phyloP scores from a whole-genome alignment of 2,888 invertebrate species.

The Rhaphigaster nebulosa region DNA sequence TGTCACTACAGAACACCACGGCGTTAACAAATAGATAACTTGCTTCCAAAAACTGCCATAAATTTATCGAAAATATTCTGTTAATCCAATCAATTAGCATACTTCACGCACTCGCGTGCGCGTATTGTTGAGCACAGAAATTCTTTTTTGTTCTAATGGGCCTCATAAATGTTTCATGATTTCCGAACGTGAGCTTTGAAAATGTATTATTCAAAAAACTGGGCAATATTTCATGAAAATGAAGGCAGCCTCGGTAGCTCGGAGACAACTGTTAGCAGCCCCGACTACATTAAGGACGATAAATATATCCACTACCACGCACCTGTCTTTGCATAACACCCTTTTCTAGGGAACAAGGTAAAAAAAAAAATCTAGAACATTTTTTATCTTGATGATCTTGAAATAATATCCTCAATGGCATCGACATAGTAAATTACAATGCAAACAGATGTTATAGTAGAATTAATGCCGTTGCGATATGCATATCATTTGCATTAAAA shows the following conservation, averaged over 20 bases:
- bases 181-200: neutral
- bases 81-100: neutral
- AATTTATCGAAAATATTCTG: neutral
- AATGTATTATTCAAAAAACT: slow-evolving; percentile 12
- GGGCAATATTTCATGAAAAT: slow-evolving; percentile 2
- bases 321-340: neutral
- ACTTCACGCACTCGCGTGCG: neutral
- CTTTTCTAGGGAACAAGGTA: neutral
- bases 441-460: no score
- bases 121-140: neutral
- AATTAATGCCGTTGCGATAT: no score
- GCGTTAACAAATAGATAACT: neutral
- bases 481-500: no score
- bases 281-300: neutral
- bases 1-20: neutral
- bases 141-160: neutral
- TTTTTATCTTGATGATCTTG: neutral
- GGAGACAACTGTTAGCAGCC: neutral
- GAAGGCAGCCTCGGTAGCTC: neutral
- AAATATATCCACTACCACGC: neutral
- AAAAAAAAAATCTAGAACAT: neutral
- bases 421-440: neutral
- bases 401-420: neutral
- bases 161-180: slow-evolving; percentile 22
- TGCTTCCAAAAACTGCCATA: neutral